A percentile compares a stretch with the other conserved stretches of the same genome.
phyloP scores from a whole-genome alignment of 2,113 vertebrate genomes.

The Rhinogobius similis region DNA sequence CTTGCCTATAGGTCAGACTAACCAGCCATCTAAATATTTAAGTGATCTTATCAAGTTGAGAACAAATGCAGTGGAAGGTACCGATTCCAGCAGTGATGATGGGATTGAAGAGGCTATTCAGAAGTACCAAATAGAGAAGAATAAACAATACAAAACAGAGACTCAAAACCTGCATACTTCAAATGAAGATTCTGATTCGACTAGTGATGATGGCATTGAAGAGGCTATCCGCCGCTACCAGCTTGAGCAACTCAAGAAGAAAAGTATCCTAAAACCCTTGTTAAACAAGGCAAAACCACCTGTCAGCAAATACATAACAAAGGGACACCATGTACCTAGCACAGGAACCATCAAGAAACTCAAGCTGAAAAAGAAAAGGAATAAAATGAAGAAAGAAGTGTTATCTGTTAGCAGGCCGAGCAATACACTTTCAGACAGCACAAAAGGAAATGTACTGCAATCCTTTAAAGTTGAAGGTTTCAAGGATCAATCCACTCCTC shows the following conservation, averaged over 20 bases:
- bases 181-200: constrained; percentile 80
- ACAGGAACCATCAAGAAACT: constrained; percentile 59
- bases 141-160: constrained; percentile 58
- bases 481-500: constrained; percentile 42
- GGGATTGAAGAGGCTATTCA: constrained; percentile 96
- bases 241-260: constrained; percentile 83
- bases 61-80: constrained; percentile 28
- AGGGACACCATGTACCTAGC: constrained; percentile 35
- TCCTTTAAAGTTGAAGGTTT: constrained; percentile 45
- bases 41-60: constrained; percentile 32
- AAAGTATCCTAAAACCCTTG: constrained; percentile 45
- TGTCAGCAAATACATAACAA: constrained; percentile 37
- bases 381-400: constrained; percentile 52
- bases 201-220: constrained; percentile 91
- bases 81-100: constrained; percentile 83
- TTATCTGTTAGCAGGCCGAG: constrained; percentile 50
- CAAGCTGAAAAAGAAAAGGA: constrained; percentile 73
- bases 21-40: constrained; percentile 26
- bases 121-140: constrained; percentile 85
- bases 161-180: constrained; percentile 1
- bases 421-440: constrained; percentile 15
- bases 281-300: constrained; percentile 44
- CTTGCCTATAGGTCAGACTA: constrained; percentile 29
- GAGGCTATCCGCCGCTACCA: constrained; percentile 92
- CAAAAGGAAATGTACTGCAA: constrained; percentile 50